Evolutionary conservation across 2,113 vertebrate genomes (phyloP).

Genomic region (Heteronetta atricapilla): DNA sequence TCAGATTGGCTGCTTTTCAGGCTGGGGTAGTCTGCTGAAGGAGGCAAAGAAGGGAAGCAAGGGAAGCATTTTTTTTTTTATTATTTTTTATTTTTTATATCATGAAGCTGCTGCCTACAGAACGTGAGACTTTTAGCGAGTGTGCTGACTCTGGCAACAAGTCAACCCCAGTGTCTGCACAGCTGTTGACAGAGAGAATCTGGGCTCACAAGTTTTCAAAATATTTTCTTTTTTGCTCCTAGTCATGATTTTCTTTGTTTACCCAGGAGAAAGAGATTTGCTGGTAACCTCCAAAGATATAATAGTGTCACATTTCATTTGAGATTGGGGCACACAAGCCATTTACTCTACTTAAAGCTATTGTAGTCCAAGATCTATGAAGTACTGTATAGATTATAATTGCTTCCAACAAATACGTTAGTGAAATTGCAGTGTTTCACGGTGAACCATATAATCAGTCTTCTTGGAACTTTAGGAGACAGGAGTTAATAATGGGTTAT

Average conservation of each 20-base stretch:
- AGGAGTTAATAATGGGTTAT: constrained; percentile 70
- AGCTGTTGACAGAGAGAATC: constrained; percentile 38
- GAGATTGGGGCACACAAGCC: constrained; percentile 21
- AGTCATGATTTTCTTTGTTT: constrained; percentile 45
- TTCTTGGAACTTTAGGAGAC: constrained; percentile 67
- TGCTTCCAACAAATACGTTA: constrained; percentile 62
- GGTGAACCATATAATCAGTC: constrained; percentile 65
- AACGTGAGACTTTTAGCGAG: background rate
- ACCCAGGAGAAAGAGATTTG: constrained; percentile 34
- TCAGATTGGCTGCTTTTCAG: background rate
- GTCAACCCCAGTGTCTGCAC: constrained; percentile 25
- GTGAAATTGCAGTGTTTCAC: constrained; percentile 68
- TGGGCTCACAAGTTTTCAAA: constrained; percentile 29
- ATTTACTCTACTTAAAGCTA: constrained; percentile 28
- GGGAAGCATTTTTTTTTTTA: background rate
- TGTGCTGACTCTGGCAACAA: constrained; percentile 62
- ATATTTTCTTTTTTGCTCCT: constrained; percentile 58
- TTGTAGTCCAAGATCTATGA: constrained; percentile 49
- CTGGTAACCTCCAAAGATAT: constrained; percentile 50
- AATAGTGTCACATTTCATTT: constrained; percentile 41
- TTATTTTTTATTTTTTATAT: constrained; percentile 23
- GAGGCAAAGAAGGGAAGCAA: background rate
- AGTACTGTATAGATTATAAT: constrained; percentile 49
- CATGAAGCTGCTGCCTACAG: background rate
- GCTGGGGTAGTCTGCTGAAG: constrained; percentile 41